These are phyloP conservation scores for Pangasius sanitwongsei DNA, from an alignment of 2,797 vertebrate genomes.

Conservation along the genomic window DNA sequence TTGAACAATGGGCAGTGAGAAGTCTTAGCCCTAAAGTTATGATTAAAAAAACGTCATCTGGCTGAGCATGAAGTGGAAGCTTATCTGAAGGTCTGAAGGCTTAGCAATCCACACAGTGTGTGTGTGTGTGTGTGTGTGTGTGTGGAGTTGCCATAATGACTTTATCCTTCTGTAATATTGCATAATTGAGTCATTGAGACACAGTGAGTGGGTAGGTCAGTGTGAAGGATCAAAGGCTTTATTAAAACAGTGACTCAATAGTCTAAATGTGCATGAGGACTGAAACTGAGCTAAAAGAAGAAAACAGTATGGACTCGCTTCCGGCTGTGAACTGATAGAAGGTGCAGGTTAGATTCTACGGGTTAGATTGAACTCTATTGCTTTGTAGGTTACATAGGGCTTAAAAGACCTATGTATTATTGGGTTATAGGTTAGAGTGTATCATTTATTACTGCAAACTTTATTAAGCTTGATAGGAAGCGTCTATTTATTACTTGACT, in stretches of 20 bases:
- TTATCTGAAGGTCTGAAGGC: neutral
- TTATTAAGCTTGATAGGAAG: neutral
- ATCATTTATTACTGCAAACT: neutral
- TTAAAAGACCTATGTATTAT: neutral
- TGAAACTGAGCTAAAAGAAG: neutral
- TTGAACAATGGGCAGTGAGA: neutral
- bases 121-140: neutral
- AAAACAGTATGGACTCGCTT: neutral
- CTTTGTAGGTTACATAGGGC: neutral
- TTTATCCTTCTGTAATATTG: neutral
- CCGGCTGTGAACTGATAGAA: neutral
- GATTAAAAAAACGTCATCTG: neutral
- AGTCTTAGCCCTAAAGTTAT: neutral
- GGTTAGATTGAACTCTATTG: neutral
- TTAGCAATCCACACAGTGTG: neutral
- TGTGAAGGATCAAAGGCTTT: constrained; percentile 32
- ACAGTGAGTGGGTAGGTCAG: constrained; percentile 37
- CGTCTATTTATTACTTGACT: neutral
- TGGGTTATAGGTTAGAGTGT: neutral
- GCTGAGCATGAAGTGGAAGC: neutral
- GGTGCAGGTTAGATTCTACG: neutral
- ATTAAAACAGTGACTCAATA: constrained; percentile 17
- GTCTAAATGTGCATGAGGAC: neutral
- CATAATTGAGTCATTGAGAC: constrained; percentile 9
- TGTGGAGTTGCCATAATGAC: neutral